phyloP scores from a whole-genome alignment of 2,113 vertebrate genomes.

The Etia nguti region DNA sequence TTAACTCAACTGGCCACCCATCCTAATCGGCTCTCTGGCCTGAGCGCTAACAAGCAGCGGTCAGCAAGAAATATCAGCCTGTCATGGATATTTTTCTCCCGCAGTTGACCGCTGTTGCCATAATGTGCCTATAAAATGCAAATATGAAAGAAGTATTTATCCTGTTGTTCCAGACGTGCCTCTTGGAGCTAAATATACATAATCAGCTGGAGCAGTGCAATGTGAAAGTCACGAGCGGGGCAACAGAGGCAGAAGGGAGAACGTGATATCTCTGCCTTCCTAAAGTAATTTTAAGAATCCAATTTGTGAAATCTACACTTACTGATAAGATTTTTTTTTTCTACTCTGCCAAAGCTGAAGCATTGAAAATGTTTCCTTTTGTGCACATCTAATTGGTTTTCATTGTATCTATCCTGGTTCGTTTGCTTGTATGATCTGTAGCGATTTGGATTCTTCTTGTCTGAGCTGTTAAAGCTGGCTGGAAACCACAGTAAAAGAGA shows the following conservation, averaged over 20 bases:
- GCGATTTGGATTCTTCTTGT: conserved; percentile 38
- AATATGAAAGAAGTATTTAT: neutral
- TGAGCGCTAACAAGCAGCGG: conserved; percentile 28
- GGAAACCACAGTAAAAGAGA: conserved; percentile 49
- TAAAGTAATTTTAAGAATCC: conserved; percentile 28
- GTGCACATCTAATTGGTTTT: conserved; percentile 57
- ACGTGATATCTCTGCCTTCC: neutral
- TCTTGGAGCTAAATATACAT: neutral
- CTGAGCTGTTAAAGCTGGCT: conserved; percentile 32
- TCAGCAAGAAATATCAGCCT: conserved; percentile 30
- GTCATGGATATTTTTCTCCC: neutral
- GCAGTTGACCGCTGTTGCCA: neutral
- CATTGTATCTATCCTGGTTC: conserved; percentile 21
- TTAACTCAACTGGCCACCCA: conserved; percentile 34
- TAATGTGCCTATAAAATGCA: neutral
- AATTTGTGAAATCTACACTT: conserved; percentile 39
- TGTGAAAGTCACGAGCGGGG: neutral
- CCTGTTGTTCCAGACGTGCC: neutral
- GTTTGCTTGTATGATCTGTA: conserved; percentile 31
- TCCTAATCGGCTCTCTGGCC: conserved; percentile 47
- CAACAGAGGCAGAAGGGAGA: neutral
- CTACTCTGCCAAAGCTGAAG: neutral
- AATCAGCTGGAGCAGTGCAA: neutral
- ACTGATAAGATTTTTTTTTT: conserved; percentile 16
- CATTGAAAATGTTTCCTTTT: conserved; percentile 41